Evolutionary conservation across 2,797 vertebrate genomes (phyloP).

Genomic region (Oceanodroma leucorhoa): DNA sequence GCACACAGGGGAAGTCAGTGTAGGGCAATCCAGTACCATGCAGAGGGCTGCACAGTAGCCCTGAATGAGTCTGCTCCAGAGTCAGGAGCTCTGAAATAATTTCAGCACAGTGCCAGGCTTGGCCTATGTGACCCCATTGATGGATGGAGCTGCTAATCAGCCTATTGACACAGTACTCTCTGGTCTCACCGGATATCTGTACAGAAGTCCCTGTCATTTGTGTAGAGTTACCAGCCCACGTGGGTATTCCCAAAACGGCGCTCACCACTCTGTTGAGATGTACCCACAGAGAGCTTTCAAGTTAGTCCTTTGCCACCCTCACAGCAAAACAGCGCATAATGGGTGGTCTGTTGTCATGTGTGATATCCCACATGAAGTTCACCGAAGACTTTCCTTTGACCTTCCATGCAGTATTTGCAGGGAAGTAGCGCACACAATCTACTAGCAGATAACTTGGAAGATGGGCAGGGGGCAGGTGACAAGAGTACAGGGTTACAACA

Average conservation of each 20-base stretch:
- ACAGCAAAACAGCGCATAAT: background rate
- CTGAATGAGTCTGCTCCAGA: background rate
- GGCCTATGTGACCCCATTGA: background rate
- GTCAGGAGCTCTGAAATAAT: background rate
- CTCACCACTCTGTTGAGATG: background rate
- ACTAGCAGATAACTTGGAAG: background rate
- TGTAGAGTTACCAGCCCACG: accelerated
- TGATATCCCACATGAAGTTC: background rate
- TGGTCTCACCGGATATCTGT: background rate
- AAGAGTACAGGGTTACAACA: background rate
- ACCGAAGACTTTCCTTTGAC: background rate
- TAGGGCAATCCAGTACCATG: background rate
- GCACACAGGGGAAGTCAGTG: background rate
- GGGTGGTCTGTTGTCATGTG: background rate
- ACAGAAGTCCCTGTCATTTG: background rate
- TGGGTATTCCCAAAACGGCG: background rate
- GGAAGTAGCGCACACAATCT: background rate
- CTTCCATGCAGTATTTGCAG: accelerated
- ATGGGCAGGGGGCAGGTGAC: background rate
- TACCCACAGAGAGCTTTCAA: background rate
- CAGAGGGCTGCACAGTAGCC: background rate
- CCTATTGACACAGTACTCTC: background rate
- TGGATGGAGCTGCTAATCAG: background rate
- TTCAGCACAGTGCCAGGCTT: background rate
- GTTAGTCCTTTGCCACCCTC: background rate